Evolutionary conservation across 2,113 vertebrate species (phyloP).

Genomic region (Cavia porcellus): DNA sequence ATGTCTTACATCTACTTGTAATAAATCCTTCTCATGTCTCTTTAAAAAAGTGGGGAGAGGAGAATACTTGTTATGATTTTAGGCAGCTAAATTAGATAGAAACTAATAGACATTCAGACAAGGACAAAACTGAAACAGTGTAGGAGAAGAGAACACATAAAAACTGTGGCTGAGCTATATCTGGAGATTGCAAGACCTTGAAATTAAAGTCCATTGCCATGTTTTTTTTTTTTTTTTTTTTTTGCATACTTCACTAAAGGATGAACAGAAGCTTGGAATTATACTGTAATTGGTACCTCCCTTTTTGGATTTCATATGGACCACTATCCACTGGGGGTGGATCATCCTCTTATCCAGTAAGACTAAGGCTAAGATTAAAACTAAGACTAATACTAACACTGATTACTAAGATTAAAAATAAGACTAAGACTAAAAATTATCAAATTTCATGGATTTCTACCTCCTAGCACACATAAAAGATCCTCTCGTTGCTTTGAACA

Average conservation of each 20-base stretch:
- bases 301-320: not conserved
- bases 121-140: not conserved
- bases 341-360: not conserved
- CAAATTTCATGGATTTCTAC: not conserved
- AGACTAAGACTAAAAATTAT: not conserved
- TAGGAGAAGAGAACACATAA: not conserved
- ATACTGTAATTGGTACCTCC: not conserved
- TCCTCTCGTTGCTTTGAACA: not conserved
- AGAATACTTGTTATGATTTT: not conserved
- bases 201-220: not conserved
- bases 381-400: no score
- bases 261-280: not conserved
- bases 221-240: no score
- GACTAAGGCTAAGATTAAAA: not conserved
- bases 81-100: not conserved
- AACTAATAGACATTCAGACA: not conserved
- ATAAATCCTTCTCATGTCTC: not conserved
- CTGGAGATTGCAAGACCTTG: not conserved
- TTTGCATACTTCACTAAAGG: not conserved
- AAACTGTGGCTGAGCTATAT: not conserved
- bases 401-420: not conserved
- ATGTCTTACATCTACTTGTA: not conserved
- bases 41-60: not conserved
- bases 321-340: not conserved
- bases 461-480: not conserved